phyloP scores from a whole-genome alignment of 2,888 invertebrate genomes.

The Pristionchus exspectatus region DNA sequence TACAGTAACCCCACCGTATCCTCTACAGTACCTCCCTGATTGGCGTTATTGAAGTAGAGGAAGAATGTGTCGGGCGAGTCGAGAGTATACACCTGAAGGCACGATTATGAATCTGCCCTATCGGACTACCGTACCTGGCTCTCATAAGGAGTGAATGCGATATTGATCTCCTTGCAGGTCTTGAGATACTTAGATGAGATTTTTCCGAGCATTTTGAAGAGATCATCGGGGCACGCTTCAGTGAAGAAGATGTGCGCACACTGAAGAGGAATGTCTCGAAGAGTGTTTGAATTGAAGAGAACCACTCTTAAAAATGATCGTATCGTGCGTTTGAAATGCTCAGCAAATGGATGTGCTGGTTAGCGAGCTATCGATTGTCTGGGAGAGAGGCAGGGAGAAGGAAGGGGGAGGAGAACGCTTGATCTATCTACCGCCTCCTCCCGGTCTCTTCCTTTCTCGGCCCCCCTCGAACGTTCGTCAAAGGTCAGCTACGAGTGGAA shows the following conservation, averaged over 20 bases:
- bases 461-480: too few species aligned
- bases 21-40: constrained; percentile 85
- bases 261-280: constrained; percentile 54
- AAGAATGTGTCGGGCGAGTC: constrained; percentile 97
- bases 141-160: constrained; percentile 97
- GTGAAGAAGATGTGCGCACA: constrained; percentile 99
- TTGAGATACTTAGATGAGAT: constrained; percentile 86
- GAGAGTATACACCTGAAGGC: constrained; percentile 85
- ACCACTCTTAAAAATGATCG: too few species aligned
- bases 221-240: constrained; percentile 97
- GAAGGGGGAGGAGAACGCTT: too few species aligned
- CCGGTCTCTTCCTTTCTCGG: too few species aligned
- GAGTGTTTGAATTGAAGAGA: not conserved
- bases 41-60: constrained; percentile 94
- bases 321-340: too few species aligned
- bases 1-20: not conserved
- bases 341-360: too few species aligned
- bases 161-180: constrained; percentile 98
- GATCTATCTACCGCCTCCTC: too few species aligned
- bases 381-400: too few species aligned
- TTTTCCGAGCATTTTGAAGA: constrained; percentile 94
- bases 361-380: too few species aligned
- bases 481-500: too few species aligned
- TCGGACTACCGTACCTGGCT: constrained; percentile 86
- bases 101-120: not conserved